phyloP scores from a whole-genome alignment of 2,797 vertebrate genomes.

The Allobates femoralis region DNA sequence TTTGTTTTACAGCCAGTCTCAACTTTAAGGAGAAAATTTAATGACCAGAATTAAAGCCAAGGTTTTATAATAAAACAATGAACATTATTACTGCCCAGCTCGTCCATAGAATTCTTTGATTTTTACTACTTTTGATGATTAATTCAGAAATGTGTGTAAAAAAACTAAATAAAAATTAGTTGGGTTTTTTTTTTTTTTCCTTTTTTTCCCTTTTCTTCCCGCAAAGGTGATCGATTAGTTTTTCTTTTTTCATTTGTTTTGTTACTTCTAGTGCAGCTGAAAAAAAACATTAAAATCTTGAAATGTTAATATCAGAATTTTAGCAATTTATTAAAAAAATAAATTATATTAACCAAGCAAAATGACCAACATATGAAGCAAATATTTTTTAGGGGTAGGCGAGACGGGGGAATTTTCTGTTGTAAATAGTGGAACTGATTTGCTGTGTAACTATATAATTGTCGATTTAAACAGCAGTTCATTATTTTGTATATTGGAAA shows the following conservation, averaged over 20 bases:
- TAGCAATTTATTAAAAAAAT: conserved; percentile 61
- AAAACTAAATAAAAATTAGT: no score
- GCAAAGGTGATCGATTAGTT: conserved; percentile 58
- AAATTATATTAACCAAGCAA: conserved; percentile 55
- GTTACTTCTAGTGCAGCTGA: conserved; percentile 70
- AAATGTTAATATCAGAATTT: conserved; percentile 68
- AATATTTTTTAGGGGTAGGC: conserved; percentile 69
- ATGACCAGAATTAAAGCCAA: no score
- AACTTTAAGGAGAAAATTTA: no score
- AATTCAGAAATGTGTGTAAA: conserved; percentile 68
- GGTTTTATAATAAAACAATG: conserved; percentile 35
- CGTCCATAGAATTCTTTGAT: conserved; percentile 40
- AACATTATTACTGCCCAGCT: conserved; percentile 33
- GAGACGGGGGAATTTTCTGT: conserved; percentile 59
- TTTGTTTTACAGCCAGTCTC: no score
- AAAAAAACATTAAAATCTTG: conserved; percentile 65
- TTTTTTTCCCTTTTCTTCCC: no score
- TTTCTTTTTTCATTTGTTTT: not conserved
- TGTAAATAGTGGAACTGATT: conserved; percentile 70
- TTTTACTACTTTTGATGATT: conserved; percentile 59
- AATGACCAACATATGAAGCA: conserved; percentile 61
- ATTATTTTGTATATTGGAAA: conserved; percentile 80
- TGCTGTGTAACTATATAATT: conserved; percentile 74
- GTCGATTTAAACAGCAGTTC: conserved; percentile 73
- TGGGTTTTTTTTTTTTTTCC: conserved; percentile 59